phyloP scores from a whole-genome alignment of 2,888 invertebrate genomes.

The Leptinotarsa peninsularis region DNA sequence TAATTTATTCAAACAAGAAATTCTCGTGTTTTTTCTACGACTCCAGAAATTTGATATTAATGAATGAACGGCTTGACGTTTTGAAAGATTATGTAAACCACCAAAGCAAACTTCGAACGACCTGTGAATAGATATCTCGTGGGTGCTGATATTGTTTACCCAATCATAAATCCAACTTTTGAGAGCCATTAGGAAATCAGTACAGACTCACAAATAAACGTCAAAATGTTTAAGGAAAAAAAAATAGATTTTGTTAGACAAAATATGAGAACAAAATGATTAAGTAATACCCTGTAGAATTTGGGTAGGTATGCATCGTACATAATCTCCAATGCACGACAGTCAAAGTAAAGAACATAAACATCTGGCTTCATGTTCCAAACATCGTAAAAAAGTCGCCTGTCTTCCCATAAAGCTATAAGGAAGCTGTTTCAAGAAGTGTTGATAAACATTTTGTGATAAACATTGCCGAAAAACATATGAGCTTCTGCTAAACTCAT shows the following conservation, averaged over 20 bases:
- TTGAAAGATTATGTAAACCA: conserved; percentile 3
- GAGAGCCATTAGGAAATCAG: not conserved
- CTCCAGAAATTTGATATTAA: not conserved
- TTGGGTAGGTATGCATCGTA: not conserved
- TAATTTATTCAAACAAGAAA: no score
- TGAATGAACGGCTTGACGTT: not conserved
- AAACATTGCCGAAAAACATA: conserved; percentile 6
- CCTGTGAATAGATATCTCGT: not conserved
- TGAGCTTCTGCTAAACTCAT: conserved; percentile 2
- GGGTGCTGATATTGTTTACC: not conserved
- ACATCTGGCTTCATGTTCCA: conserved; percentile 2
- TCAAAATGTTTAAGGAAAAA: not conserved
- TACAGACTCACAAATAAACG: not conserved
- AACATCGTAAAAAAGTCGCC: conserved; percentile 17
- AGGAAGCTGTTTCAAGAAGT: not conserved
- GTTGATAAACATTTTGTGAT: conserved; percentile 10
- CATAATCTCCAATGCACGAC: not conserved
- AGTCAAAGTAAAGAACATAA: not conserved
- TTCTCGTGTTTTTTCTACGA: no score
- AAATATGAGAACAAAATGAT: not conserved
- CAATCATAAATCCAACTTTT: not conserved
- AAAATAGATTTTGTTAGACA: not conserved
- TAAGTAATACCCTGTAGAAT: not conserved
- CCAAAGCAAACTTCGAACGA: not conserved
- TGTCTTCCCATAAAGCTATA: conserved; percentile 3